Conservation (phyloP, 2,888 invertebrate species). For the Heliconius aoede region DNA sequence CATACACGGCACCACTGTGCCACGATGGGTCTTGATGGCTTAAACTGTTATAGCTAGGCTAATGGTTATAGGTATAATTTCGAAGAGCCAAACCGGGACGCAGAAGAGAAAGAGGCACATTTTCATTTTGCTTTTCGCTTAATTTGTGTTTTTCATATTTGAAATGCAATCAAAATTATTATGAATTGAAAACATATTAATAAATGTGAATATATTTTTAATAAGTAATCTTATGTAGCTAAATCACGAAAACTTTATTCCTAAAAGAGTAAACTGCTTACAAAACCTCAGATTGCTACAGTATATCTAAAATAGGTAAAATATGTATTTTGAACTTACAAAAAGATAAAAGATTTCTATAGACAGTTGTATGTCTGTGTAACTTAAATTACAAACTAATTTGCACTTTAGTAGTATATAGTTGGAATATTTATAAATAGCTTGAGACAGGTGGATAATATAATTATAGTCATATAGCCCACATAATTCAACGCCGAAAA, state of each 20-base stretch:
- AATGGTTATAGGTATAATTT: too few species aligned
- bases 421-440: neutral
- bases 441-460: neutral
- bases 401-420: neutral
- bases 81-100: too few species aligned
- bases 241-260: neutral
- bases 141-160: too few species aligned
- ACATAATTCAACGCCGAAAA: too few species aligned
- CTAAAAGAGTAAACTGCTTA: constrained; percentile 8
- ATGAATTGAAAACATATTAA: too few species aligned
- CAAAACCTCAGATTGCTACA: neutral
- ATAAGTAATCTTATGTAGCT: neutral
- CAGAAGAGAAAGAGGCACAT: too few species aligned
- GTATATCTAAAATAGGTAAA: constrained; percentile 11
- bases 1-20: neutral
- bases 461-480: too few species aligned
- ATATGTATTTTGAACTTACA: neutral
- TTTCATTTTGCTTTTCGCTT: too few species aligned
- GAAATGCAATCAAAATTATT: too few species aligned
- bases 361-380: neutral
- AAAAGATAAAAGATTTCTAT: neutral
- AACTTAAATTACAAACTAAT: neutral
- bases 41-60: too few species aligned
- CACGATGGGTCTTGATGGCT: neutral
- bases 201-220: too few species aligned